Evolutionary conservation across 1,140 invertebrate genomes (phyloP), one percentile per base, ranked within the genome.

Genomic region (Brachionus paranguensis): DNA sequence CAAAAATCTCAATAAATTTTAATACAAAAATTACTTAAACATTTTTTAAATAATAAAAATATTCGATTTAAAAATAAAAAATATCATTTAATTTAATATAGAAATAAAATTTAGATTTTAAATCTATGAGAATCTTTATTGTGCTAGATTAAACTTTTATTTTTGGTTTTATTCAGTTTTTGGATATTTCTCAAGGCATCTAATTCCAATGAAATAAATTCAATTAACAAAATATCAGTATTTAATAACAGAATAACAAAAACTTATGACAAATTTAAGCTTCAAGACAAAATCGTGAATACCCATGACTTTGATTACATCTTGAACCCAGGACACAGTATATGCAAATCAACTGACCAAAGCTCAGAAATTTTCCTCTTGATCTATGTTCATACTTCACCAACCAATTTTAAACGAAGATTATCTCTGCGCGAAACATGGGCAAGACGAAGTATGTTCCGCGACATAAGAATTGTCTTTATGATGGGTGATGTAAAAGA

Each of bases 391-490:
- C 85, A 86, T 24, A 68, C 78, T 37, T 68, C 65, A n/a, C 72
- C 85, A 14, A 27, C 7, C 4, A 84, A 87, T 65, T 87, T 86
- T 65, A 45, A 85, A 11, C 47, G 78, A 45, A 78, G 86, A 37
- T 20, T 83, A 3, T 33, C 64, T 3, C 81, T 87, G 43, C 83
- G 86, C 2, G 68, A 85, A 72, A 86, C 85, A 24, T 85, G 79
- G 74, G 78, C 74, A 3, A 84, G 84, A 12, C 55, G 76, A 41
- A 78, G 70, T 17, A 41, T 85, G 47, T 84, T 85, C 7, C 17
- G 74, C 0, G 60, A 74, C 37, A 76, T 86, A 3, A 68, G 85
- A 60, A 45, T 86, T 14, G 86, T 86, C 27, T 87, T 87, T 79
- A 47, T 86, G 37, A 84, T 87, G 53, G 87, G 87, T 3, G n/a